A percentile compares a stretch with the other conserved stretches of the same genome.
phyloP scores from a whole-genome alignment of 2,113 vertebrate species.

The Equus przewalskii region DNA sequence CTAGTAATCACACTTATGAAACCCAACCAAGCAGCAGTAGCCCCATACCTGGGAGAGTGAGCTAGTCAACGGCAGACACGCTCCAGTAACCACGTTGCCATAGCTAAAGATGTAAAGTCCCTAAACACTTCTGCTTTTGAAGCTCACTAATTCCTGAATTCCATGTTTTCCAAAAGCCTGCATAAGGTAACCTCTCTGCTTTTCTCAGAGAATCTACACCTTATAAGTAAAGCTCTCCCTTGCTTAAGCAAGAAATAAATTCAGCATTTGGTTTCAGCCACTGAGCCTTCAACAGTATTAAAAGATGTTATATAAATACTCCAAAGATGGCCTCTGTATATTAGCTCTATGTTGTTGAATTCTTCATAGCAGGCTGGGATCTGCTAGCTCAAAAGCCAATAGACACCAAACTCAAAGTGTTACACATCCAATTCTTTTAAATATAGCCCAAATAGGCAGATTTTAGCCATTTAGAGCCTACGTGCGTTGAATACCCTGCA shows the following conservation, averaged over 20 bases:
- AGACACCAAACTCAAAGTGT: constrained; percentile 33
- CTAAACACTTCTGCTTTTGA: not conserved
- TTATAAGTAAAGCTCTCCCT: constrained; percentile 32
- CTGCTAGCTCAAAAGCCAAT: not conserved
- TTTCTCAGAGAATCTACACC: constrained; percentile 24
- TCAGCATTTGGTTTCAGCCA: constrained; percentile 12
- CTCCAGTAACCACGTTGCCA: not conserved
- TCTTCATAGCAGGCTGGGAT: not conserved
- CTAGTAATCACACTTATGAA: constrained; percentile 37
- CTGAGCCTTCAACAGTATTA: constrained; percentile 35
- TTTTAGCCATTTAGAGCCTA: not conserved
- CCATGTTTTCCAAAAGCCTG: not conserved
- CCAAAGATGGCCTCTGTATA: not conserved
- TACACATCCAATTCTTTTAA: not conserved
- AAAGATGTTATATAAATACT: constrained; percentile 23
- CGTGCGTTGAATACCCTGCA: not conserved
- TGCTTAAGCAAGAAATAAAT: constrained; percentile 7
- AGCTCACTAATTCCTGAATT: constrained; percentile 5
- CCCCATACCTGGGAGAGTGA: not conserved
- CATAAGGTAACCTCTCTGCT: not conserved
- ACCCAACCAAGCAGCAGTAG: not conserved
- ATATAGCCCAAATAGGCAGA: not conserved
- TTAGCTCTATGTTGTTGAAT: constrained; percentile 30
- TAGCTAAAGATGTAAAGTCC: not conserved
- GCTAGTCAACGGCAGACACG: not conserved